Conservation (phyloP, 2,797 vertebrate species). For the Erethizon dorsatum region DNA sequence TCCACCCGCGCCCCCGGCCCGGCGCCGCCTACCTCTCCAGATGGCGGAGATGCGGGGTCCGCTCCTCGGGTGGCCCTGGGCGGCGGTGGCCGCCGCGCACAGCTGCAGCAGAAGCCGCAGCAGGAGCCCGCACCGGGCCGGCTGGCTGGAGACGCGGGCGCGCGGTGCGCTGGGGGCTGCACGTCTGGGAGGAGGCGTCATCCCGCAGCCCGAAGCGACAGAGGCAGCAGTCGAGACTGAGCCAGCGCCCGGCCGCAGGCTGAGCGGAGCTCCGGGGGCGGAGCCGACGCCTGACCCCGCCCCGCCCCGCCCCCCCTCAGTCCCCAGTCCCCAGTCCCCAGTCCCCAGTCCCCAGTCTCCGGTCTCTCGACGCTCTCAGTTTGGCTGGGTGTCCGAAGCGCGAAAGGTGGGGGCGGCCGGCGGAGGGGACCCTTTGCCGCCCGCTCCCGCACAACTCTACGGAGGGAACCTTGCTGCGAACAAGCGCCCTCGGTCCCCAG, state of each 20-base stretch:
- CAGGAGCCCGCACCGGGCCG: neutral
- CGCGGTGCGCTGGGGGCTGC: constrained; percentile 79
- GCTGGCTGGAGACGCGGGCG: constrained; percentile 50
- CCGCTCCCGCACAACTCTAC: neutral
- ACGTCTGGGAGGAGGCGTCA: constrained; percentile 83
- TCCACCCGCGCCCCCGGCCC: constrained; percentile 49
- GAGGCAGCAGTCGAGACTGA: constrained; percentile 80
- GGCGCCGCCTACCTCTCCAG: constrained; percentile 84
- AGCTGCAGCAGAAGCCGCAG: constrained; percentile 76
- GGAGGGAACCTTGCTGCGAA: neutral
- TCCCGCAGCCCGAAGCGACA: constrained; percentile 79
- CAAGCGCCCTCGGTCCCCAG: neutral
- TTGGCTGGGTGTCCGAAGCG: neutral
- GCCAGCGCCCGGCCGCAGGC: constrained; percentile 74
- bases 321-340: too few species aligned
- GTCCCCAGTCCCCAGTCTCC: neutral
- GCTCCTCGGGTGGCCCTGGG: constrained; percentile 76
- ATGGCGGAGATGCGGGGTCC: constrained; percentile 81
- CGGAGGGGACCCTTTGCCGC: neutral
- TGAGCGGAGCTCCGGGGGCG: constrained; percentile 73
- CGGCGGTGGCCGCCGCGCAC: constrained; percentile 62
- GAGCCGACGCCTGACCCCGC: constrained; percentile 78
- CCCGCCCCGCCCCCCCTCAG: constrained; percentile 52
- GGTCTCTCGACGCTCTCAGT: neutral
- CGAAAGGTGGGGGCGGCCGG: neutral